phyloP scores from a whole-genome alignment of 2,888 invertebrate genomes.

The Cheilosia scutellata region DNA sequence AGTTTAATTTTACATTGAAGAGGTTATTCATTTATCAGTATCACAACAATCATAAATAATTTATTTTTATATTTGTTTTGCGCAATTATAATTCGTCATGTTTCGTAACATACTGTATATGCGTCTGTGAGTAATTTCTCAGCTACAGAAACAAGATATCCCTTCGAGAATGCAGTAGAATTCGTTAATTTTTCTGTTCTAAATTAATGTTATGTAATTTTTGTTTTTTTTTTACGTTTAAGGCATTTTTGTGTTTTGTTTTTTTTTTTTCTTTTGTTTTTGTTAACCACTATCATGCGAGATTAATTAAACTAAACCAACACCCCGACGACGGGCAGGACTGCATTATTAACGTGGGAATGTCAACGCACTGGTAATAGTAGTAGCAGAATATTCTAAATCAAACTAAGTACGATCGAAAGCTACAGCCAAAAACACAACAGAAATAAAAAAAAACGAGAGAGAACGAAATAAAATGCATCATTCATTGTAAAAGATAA shows the following conservation, averaged over 20 bases:
- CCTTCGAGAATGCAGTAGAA: slow-evolving; percentile 53
- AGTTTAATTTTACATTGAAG: slow-evolving; percentile 50
- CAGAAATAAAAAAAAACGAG: slow-evolving; percentile 17
- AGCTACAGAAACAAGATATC: slow-evolving; percentile 14
- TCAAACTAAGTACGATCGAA: slow-evolving; percentile 51
- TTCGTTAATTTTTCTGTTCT: slow-evolving; percentile 46
- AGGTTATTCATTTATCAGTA: slow-evolving; percentile 68
- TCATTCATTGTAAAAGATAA: slow-evolving; percentile 30
- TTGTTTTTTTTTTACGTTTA: slow-evolving; percentile 41
- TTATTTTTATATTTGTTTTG: slow-evolving; percentile 46
- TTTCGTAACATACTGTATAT: slow-evolving; percentile 26
- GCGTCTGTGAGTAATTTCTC: slow-evolving; percentile 22
- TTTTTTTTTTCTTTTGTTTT: slow-evolving; percentile 27
- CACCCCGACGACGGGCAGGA: slow-evolving; percentile 32
- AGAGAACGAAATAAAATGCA: slow-evolving; percentile 47
- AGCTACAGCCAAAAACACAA: slow-evolving; percentile 34
- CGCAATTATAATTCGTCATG: slow-evolving; percentile 64
- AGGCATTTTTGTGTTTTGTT: slow-evolving; percentile 70
- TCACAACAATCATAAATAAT: slow-evolving; percentile 73
- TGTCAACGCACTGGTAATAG: slow-evolving; percentile 62
- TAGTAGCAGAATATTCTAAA: neutral
- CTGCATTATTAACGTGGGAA: slow-evolving; percentile 44
- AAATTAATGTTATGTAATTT: slow-evolving; percentile 31
- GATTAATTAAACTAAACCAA: slow-evolving; percentile 31
- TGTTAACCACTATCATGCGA: slow-evolving; percentile 29